Conservation (phyloP, 2,888 invertebrate species). For the Aricia artaxerxes region DNA sequence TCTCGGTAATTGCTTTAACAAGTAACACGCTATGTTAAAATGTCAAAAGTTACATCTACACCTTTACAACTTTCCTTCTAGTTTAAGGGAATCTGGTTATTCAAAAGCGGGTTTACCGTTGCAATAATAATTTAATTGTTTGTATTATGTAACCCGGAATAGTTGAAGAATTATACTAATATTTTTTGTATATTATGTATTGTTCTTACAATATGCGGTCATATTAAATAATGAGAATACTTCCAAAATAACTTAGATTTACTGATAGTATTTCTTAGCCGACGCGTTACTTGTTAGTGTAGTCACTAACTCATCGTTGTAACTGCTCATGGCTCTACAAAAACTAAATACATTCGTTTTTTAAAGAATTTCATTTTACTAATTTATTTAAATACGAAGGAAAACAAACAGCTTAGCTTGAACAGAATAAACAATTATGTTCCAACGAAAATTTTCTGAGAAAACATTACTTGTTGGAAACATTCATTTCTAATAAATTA, state of each 20-base stretch:
- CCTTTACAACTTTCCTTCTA: not conserved
- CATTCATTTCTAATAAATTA: not conserved
- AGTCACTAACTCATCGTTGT: too few species aligned
- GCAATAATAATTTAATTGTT: not conserved
- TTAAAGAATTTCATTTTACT: not conserved
- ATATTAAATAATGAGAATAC: too few species aligned
- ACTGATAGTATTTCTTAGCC: too few species aligned
- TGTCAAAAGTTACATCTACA: constrained; percentile 5
- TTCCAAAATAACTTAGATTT: too few species aligned
- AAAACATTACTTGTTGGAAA: not conserved
- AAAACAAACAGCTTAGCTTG: not conserved
- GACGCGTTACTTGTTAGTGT: too few species aligned
- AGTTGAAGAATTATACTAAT: too few species aligned
- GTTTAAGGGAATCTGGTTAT: not conserved
- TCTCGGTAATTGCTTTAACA: constrained; percentile 1
- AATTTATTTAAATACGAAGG: not conserved
- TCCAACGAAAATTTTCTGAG: not conserved
- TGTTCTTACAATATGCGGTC: too few species aligned
- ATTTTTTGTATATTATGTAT: too few species aligned
- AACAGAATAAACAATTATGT: not conserved
- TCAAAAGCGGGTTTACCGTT: not conserved
- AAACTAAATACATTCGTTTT: too few species aligned
- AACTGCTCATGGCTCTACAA: too few species aligned
- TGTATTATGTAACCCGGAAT: too few species aligned
- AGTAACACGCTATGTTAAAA: constrained; percentile 3